Evolutionary conservation across 2,797 vertebrate genomes (phyloP).

Genomic region (Leucoraja ocellata): DNA sequence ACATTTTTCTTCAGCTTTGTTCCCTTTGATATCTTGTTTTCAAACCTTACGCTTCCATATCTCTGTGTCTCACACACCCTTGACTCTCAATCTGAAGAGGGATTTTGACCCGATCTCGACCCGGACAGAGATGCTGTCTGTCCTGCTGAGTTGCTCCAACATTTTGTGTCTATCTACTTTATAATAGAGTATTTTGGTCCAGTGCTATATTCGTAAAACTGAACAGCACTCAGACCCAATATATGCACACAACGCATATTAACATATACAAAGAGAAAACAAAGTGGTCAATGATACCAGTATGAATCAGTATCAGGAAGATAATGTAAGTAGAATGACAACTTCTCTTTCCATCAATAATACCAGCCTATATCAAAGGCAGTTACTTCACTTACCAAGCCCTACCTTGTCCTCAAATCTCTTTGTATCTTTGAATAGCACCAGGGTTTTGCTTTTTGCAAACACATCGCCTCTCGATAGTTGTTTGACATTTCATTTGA

Average conservation of each 20-base stretch:
- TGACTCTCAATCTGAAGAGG: too few species aligned
- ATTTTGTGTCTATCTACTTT: too few species aligned
- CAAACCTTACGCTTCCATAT: too few species aligned
- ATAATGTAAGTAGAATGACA: not conserved
- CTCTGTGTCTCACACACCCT: too few species aligned
- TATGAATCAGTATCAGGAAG: not conserved
- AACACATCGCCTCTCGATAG: not conserved
- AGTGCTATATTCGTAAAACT: not conserved
- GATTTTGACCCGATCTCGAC: too few species aligned
- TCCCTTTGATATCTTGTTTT: too few species aligned
- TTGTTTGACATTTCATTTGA: not conserved
- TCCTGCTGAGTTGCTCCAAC: too few species aligned
- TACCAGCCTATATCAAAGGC: not conserved
- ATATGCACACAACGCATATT: not conserved
- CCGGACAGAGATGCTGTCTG: too few species aligned
- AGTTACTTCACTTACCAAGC: not conserved
- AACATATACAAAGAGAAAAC: slow-evolving; percentile 14
- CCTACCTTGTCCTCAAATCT: not conserved
- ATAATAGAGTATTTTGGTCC: not conserved
- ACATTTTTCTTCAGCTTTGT: too few species aligned
- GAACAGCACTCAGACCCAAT: not conserved
- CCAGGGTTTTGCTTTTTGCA: not conserved
- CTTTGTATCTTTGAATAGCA: not conserved
- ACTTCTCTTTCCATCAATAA: not conserved
- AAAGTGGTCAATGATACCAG: not conserved